Evolutionary conservation across 2,888 invertebrate species (phyloP).

Genomic region (Euplagia quadripunctaria): DNA sequence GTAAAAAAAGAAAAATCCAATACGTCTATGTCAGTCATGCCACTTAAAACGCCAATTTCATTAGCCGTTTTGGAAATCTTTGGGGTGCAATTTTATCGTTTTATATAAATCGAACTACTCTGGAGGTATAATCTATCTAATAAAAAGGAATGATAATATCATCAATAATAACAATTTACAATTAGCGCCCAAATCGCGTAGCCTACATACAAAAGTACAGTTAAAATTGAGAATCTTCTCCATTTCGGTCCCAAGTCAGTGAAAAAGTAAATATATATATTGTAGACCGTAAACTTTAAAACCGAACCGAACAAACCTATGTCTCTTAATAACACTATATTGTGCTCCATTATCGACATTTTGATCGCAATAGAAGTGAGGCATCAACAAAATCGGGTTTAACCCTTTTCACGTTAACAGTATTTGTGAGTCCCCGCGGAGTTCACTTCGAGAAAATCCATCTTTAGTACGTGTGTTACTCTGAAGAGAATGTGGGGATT

Average conservation of each 20-base stretch:
- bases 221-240: background rate
- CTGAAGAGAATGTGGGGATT: conserved; percentile 5
- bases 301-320: background rate
- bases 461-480: conserved; percentile 22
- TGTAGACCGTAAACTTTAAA: too few species aligned
- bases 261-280: background rate
- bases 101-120: too few species aligned
- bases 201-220: background rate
- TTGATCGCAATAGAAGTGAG: conserved; percentile 17
- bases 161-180: too few species aligned
- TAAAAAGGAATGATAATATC: too few species aligned
- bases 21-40: too few species aligned
- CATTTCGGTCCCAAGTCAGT: background rate
- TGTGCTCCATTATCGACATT: background rate
- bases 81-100: too few species aligned
- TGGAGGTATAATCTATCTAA: too few species aligned
- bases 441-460: conserved; percentile 17
- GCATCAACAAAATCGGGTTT: conserved; percentile 26
- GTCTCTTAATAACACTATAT: background rate
- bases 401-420: conserved; percentile 33
- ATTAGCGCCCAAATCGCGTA: too few species aligned
- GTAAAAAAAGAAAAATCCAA: too few species aligned
- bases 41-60: too few species aligned
- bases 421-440: conserved; percentile 28
- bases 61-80: too few species aligned